A percentile compares a stretch with the other conserved stretches of the same genome.
These are phyloP conservation scores for Brachionichthys hirsutus DNA, from an alignment of 2,113 vertebrate genomes.

Conservation along the genomic window DNA sequence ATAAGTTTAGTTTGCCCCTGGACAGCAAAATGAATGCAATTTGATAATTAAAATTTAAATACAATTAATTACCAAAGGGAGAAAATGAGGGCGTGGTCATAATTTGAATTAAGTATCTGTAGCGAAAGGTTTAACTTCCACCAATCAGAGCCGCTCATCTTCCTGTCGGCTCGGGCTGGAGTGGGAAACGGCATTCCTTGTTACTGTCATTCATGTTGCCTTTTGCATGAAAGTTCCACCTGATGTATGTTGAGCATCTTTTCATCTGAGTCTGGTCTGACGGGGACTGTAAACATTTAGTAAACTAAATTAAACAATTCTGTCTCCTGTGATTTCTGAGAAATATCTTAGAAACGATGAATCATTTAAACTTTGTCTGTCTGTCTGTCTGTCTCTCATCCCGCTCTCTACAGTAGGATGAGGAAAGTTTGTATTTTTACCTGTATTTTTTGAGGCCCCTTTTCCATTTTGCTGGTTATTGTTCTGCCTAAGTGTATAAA, in stretches of 20 bases:
- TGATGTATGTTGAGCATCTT: too few relatives aligned
- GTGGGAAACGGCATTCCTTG: background rate
- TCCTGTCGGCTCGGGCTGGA: background rate
- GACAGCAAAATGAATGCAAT: background rate
- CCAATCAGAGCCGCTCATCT: too few relatives aligned
- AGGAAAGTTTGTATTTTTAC: background rate
- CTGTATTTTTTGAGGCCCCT: background rate
- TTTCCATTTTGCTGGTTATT: background rate
- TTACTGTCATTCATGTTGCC: background rate
- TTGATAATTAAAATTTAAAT: background rate
- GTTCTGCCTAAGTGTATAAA: conserved; percentile 11
- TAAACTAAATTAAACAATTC: too few relatives aligned
- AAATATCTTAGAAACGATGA: too few relatives aligned
- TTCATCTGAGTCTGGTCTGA: too few relatives aligned
- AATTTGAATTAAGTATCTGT: too few relatives aligned
- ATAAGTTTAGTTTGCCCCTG: background rate
- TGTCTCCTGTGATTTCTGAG: too few relatives aligned
- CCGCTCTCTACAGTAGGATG: background rate
- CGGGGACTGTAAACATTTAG: too few relatives aligned
- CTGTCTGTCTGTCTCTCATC: background rate
- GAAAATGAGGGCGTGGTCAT: too few relatives aligned
- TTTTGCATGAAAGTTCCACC: too few relatives aligned
- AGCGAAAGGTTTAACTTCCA: too few relatives aligned
- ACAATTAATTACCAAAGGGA: background rate
- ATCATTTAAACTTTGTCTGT: background rate